Base-by-base conservation (phyloP, 1,140 invertebrate species). In the Rhopalosiphum padi region DNA sequence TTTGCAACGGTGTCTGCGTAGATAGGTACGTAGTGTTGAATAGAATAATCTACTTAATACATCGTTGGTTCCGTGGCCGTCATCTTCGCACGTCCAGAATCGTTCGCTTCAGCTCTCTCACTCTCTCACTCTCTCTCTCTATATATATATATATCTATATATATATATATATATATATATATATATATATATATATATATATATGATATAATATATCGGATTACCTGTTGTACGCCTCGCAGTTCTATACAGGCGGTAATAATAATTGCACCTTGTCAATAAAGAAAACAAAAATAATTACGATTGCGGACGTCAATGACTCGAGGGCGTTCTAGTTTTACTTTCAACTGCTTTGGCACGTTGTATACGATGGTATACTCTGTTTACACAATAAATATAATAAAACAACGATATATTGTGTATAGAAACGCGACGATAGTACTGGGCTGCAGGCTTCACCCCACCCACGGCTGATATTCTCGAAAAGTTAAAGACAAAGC, bases 221-320 rank as follows among this genome's bases (percentile, higher is more conserved):
- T 60, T 60, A 77, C n/a, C 11, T n/a, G 60, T 21, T n/a, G 60
- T 21, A 90, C 53, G 88, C 88, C 88, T 35, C 37, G 88, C 41
- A 60, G 35, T 90, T 53, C 48, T 41, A 77, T 6, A 77, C 2
- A 23, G 87, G n/a, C 43, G 87, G n/a, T 22, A 22, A 90, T 22
- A 22, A 90, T 90, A 90, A 90, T 90, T 60, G 88, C 88, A 41
- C 88, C 88, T 89, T 53, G 46, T 53, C 48, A 87, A 53, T 89
- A 89, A n/a, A 53, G 88, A 60, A 60, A 55, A 60, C 30, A 53
- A 43, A 60, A 90, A 90, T 90, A 60, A 90, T 90, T 48, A 90
- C 41, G 8, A 60, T n/a, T 46, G 35, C 53, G 88, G 30, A 77
- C 43, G 25, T 55, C 60, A 5, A 90, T 60, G 37, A 41, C 89